Conservation (phyloP, 2,797 vertebrate genomes). For the Pitangus sulphuratus region DNA sequence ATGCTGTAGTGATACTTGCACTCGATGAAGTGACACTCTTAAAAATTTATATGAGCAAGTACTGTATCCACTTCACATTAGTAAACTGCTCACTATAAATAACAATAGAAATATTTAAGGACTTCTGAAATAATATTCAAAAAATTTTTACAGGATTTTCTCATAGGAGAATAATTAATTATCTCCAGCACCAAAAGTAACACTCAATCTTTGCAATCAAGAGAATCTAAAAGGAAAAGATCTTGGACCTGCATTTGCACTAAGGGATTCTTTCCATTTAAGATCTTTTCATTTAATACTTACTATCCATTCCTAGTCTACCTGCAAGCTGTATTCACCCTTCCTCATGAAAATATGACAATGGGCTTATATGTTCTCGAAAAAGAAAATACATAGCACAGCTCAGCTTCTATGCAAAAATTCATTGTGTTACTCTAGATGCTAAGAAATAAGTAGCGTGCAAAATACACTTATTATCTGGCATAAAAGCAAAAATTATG, state of each 20-base stretch:
- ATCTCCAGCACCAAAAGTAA: neutral
- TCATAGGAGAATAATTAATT: neutral
- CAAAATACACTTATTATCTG: neutral
- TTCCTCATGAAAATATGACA: neutral
- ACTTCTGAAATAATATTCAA: neutral
- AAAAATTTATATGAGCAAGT: neutral
- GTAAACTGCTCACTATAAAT: neutral
- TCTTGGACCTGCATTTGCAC: neutral
- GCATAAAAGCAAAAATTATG: neutral
- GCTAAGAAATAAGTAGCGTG: neutral
- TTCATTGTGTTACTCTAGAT: neutral
- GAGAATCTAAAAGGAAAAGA: neutral
- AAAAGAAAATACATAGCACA: neutral
- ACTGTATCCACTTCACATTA: neutral
- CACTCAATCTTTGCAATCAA: neutral
- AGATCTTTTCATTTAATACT: neutral
- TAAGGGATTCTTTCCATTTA: neutral
- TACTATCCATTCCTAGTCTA: neutral
- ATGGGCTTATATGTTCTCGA: neutral
- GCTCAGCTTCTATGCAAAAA: neutral
- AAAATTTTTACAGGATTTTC: neutral
- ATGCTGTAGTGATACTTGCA: neutral
- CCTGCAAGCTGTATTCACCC: neutral
- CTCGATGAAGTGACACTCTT: neutral
- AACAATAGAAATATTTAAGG: neutral